These are phyloP conservation scores for Steinernema carpocapsae DNA, from an alignment of 2,888 invertebrate species.

Conservation along the genomic window DNA sequence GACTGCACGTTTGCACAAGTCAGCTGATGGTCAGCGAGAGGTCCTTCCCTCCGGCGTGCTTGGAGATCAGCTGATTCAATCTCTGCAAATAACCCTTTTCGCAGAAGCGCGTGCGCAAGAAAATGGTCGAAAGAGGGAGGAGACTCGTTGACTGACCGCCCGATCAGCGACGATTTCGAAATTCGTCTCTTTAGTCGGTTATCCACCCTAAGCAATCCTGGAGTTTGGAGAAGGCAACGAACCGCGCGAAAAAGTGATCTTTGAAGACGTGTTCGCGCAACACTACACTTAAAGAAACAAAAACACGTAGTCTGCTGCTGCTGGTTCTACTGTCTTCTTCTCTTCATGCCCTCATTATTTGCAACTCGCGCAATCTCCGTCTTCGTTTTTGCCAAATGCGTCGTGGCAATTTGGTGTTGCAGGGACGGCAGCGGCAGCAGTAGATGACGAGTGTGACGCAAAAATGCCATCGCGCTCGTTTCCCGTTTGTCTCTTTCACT, in stretches of 20 bases:
- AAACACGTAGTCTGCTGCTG: not conserved
- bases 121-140: slow-evolving; percentile 4
- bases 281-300: not conserved
- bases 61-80: slow-evolving; percentile 29
- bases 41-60: too few relatives aligned
- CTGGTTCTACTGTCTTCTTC: not conserved
- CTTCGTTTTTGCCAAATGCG: not conserved
- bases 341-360: not conserved
- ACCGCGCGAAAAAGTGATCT: not conserved
- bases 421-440: not conserved
- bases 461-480: slow-evolving; percentile 1
- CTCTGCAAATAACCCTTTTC: slow-evolving; percentile 10
- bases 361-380: not conserved
- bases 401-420: not conserved
- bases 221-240: too few relatives aligned
- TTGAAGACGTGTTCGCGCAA: slow-evolving; percentile 4
- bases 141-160: not conserved
- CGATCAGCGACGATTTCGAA: not conserved
- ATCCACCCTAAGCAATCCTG: not conserved
- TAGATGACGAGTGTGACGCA: not conserved
- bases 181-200: not conserved
- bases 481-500: not conserved
- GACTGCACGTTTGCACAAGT: slow-evolving; percentile 14
- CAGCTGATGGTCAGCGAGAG: slow-evolving; percentile 17
- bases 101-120: not conserved